Evolutionary conservation across 2,113 vertebrate genomes (phyloP).

Genomic region (Seriola aureovittata): DNA sequence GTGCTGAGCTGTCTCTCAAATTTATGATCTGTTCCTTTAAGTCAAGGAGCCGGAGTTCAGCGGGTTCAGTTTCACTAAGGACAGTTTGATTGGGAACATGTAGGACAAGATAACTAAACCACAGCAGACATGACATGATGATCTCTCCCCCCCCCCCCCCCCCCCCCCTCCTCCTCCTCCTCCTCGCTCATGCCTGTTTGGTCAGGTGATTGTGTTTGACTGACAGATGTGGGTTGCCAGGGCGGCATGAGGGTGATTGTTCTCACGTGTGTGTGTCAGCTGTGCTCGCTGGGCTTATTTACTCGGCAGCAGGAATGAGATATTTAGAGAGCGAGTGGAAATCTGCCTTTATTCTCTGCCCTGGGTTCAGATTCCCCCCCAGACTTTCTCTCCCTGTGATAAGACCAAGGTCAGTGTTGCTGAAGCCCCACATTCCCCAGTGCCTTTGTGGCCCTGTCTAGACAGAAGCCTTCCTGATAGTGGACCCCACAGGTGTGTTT

Average conservation of each 20-base stretch:
- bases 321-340: constrained; percentile 62
- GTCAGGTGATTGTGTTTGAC: constrained; percentile 80
- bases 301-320: constrained; percentile 52
- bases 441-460: constrained; percentile 15
- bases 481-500: constrained; percentile 40
- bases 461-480: constrained; percentile 22
- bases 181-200: constrained; percentile 72
- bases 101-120: not conserved
- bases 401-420: constrained; percentile 24
- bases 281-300: constrained; percentile 57
- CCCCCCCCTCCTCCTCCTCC: constrained; percentile 12
- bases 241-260: constrained; percentile 70
- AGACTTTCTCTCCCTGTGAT: constrained; percentile 36
- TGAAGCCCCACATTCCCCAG: constrained; percentile 12
- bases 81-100: constrained; percentile 5
- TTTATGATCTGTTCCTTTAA: constrained; percentile 15
- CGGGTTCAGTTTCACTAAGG: constrained; percentile 1
- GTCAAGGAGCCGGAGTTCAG: not conserved
- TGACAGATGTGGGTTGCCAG: constrained; percentile 76
- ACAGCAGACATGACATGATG: constrained; percentile 16
- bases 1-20: not conserved
- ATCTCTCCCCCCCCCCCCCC: not conserved
- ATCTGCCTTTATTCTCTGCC: constrained; percentile 31
- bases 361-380: not conserved
- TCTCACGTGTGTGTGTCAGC: constrained; percentile 77